Evolutionary conservation across 2,113 vertebrate species (phyloP).

Genomic region (Pteruthius melanotis): DNA sequence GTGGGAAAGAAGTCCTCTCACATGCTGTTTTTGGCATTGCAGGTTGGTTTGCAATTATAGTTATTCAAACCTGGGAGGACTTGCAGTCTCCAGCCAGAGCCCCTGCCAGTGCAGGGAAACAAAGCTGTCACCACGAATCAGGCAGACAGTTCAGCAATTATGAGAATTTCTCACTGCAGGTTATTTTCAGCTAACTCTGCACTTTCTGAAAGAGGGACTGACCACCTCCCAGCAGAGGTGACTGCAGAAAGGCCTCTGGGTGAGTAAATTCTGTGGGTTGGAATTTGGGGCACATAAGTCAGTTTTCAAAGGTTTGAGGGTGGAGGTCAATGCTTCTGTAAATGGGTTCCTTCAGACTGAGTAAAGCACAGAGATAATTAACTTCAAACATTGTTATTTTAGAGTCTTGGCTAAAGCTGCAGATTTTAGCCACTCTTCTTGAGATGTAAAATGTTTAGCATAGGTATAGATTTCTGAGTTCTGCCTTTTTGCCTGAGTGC

Average conservation of each 20-base stretch:
- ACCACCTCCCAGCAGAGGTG: background rate
- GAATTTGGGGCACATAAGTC: background rate
- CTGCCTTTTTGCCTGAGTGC: background rate
- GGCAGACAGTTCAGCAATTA: background rate
- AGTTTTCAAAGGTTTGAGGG: background rate
- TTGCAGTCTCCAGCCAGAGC: background rate
- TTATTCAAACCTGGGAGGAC: background rate
- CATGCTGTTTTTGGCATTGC: background rate
- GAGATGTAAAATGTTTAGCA: background rate
- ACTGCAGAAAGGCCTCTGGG: background rate
- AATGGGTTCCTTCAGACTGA: background rate
- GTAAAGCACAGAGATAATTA: background rate
- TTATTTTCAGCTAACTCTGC: background rate
- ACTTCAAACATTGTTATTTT: background rate
- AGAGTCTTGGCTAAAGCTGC: background rate
- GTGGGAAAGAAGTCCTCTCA: background rate
- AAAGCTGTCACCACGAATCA: background rate
- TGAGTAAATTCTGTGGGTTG: rapidly evolving
- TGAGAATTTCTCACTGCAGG: background rate
- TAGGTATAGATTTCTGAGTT: background rate
- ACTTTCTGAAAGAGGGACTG: background rate
- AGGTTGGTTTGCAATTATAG: background rate
- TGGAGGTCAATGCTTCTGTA: background rate
- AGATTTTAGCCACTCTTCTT: background rate
- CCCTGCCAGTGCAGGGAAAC: constrained; percentile 8